Evolutionary conservation across 2,797 vertebrate species (phyloP), one percentile per base, ranked within the genome.

Genomic region (Chaetophractus vellerosus): DNA sequence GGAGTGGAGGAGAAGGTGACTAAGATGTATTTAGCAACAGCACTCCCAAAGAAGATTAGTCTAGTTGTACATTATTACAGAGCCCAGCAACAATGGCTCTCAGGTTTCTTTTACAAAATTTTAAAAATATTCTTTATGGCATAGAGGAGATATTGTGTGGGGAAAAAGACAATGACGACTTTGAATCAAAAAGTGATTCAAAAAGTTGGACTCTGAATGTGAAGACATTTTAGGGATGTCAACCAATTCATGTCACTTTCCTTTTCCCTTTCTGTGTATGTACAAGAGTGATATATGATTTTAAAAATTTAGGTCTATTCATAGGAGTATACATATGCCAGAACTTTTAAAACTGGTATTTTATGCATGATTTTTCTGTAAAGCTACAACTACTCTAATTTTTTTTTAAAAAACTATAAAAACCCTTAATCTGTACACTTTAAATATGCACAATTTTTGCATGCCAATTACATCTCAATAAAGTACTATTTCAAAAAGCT

Each of bases 201-300:
- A 85, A 88, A 83, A 74, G 48, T 63, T 94, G 57, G 16, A 90
- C 23, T 92, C 69, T 89, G 33, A 85, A 57, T 14, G 33, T 86
- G 63, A 92, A 75, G n/a, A 93, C 63, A 7, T 88, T 94, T 88
- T 79, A 93, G 88, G 59, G 86, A 76, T 38, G 81, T 45, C 28
- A 63, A 75, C 4, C 10, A 78, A 61, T 71, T 84, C 24, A 55
- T 88, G 91, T 72, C 48, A 85, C 19, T 74, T 93, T 41, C 21
- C n/a, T 64, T 91, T 81, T 52, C 45, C 36, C 26, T 84, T 80
- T 88, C 55, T 50, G 55, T 69, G 14, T 63, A 74, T 72, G 55
- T 6, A 36, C 41, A n/a, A 9, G 11, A 71, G 63, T 9, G 45
- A 78, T 6, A 66, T 7, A 33, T 59, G 61, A 50, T 33, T 81